Percentiles rank a stretch among this genome's conserved stretches.
Evolutionary conservation across 1,140 invertebrate genomes (phyloP).

Genomic region (Euwallacea similis): DNA sequence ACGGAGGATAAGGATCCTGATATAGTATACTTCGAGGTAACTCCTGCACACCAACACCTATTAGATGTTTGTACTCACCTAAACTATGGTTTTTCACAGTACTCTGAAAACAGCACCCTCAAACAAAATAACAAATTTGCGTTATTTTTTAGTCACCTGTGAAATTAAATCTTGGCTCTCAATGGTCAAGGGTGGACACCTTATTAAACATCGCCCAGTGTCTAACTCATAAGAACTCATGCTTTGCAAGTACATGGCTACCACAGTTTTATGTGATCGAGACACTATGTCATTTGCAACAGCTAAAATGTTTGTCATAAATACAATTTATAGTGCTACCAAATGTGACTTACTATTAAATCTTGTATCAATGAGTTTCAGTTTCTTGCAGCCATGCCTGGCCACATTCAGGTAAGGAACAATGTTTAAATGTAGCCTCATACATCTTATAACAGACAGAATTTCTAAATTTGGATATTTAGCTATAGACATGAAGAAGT

Average conservation of each 20-base stretch:
- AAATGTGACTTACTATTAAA: slow-evolving; percentile 35
- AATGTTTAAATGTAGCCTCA: slow-evolving; percentile 41
- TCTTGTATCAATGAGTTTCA: slow-evolving; percentile 45
- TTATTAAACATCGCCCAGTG: slow-evolving; percentile 20
- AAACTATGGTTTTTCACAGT: slow-evolving; percentile 26
- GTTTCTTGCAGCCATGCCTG: slow-evolving; percentile 44
- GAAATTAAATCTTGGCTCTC: slow-evolving; percentile 15
- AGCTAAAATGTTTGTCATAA: slow-evolving; percentile 7
- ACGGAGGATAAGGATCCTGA: slow-evolving; percentile 43
- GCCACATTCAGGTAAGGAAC: slow-evolving; percentile 45
- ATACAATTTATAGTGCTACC: neutral
- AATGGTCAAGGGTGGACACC: neutral
- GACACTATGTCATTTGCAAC: slow-evolving; percentile 42
- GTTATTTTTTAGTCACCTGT: neutral
- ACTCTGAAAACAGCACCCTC: slow-evolving; percentile 15
- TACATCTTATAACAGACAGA: slow-evolving; percentile 47
- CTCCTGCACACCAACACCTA: slow-evolving; percentile 18
- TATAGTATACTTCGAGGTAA: slow-evolving; percentile 42
- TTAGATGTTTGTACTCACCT: slow-evolving; percentile 12
- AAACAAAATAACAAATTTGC: neutral
- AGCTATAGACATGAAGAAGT: slow-evolving; percentile 44
- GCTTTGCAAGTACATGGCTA: slow-evolving; percentile 44
- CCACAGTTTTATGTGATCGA: slow-evolving; percentile 27
- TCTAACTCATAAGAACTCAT: slow-evolving; percentile 41
- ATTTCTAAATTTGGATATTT: slow-evolving; percentile 47